phyloP scores from a whole-genome alignment of 2,888 invertebrate genomes.

The Itoplectis maculator region DNA sequence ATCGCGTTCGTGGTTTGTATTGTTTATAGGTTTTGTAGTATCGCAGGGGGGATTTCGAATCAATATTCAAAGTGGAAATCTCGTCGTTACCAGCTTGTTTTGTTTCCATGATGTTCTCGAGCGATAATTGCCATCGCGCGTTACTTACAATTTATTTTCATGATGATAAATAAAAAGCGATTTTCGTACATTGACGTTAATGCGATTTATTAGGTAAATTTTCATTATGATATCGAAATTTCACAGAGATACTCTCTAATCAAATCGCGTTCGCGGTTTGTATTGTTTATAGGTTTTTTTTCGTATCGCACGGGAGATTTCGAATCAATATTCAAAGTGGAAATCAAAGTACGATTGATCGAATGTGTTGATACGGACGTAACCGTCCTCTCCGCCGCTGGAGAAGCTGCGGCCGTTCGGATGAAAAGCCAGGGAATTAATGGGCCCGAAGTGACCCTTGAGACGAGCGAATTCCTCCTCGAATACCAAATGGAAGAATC shows the following conservation, averaged over 20 bases:
- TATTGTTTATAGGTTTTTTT: conserved; percentile 17
- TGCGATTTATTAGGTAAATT: conserved; percentile 14
- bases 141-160: conserved; percentile 17
- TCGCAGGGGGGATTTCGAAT: conserved; percentile 47
- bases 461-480: conserved; percentile 93
- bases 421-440: conserved; percentile 99
- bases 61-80: conserved; percentile 96
- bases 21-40: conserved; percentile 38
- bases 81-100: conserved; percentile 11
- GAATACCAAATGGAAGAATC: conserved; percentile 89
- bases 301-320: conserved; percentile 1
- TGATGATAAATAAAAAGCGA: conserved; percentile 11
- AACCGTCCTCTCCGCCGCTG: conserved; percentile 99
- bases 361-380: conserved; percentile 97
- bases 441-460: conserved; percentile 99
- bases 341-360: conserved; percentile 99
- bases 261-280: conserved; percentile 29
- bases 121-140: neutral
- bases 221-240: neutral
- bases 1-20: conserved; percentile 26
- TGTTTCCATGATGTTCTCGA: neutral
- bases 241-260: conserved; percentile 8
- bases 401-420: conserved; percentile 98
- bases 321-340: conserved; percentile 93
- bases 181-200: conserved; percentile 3